A percentile compares a stretch with the other conserved stretches of the same genome.
Evolutionary conservation across 2,888 invertebrate species (phyloP).

Genomic region (Cerastis leucographa): DNA sequence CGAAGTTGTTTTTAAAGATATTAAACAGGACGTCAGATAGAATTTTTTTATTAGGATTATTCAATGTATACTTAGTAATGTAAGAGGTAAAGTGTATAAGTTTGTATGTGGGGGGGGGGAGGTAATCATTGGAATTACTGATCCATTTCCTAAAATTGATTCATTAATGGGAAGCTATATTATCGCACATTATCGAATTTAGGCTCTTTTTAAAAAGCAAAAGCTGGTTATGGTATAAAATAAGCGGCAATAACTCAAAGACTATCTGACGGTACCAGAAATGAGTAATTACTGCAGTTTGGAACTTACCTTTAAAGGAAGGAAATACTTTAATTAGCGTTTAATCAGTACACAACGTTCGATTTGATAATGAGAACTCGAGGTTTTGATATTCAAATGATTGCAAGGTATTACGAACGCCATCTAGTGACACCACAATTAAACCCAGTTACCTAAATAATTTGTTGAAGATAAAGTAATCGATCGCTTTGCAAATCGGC

Average conservation of each 20-base stretch:
- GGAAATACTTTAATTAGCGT: background rate
- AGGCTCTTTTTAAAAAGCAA: background rate
- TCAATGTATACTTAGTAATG: background rate
- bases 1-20: slow-evolving; percentile 16
- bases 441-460: background rate
- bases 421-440: slow-evolving; percentile 21
- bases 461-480: background rate
- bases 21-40: background rate
- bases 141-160: background rate
- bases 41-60: background rate
- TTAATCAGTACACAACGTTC: background rate
- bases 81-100: background rate
- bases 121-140: background rate
- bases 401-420: slow-evolving; percentile 34
- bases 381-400: background rate
- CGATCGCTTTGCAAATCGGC: background rate
- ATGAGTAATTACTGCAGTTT: background rate
- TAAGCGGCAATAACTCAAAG: background rate
- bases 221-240: background rate
- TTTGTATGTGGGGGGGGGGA: background rate
- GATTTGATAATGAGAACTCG: no score
- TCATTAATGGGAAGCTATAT: background rate
- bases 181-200: background rate
- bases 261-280: background rate
- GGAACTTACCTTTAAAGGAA: background rate